A percentile compares a stretch with the other conserved stretches of the same genome.
These are phyloP conservation scores for Gallinago paraguaiae DNA, from an alignment of 2,113 vertebrate genomes.

Conservation along the genomic window DNA sequence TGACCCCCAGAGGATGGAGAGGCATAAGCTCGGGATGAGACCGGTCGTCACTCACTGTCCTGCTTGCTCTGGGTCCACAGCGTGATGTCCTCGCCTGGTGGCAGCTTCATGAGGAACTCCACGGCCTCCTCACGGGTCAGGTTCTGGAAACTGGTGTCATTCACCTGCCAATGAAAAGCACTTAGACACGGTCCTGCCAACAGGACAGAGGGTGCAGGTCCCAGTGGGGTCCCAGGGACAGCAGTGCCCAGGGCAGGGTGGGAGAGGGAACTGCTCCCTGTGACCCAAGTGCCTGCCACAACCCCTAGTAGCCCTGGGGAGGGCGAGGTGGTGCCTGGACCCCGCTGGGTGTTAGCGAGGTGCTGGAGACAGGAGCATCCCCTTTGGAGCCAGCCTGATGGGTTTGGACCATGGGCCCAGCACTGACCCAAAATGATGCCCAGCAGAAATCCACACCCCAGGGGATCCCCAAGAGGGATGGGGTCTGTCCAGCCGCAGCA, in stretches of 20 bases:
- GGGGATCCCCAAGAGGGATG: neutral
- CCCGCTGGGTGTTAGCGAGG: neutral
- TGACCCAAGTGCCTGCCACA: neutral
- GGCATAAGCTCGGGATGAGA: neutral
- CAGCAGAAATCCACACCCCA: neutral
- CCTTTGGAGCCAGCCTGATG: rapidly evolving
- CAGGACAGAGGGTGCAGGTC: rapidly evolving
- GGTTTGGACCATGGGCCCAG: neutral
- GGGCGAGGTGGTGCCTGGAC: neutral
- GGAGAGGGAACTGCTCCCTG: neutral
- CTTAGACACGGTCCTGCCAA: neutral
- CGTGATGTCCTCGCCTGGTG: slow-evolving; percentile 73
- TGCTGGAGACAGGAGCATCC: neutral
- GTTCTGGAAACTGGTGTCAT: slow-evolving; percentile 82
- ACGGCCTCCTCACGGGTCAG: slow-evolving; percentile 92
- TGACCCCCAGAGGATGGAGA: neutral
- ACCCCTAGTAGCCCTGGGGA: neutral
- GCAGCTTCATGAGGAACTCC: slow-evolving; percentile 83
- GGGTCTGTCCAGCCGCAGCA: neutral
- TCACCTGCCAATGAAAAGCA: slow-evolving; percentile 77
- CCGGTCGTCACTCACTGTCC: slow-evolving; percentile 82
- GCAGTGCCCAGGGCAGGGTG: neutral
- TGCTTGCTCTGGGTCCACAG: slow-evolving; percentile 87
- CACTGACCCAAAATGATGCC: neutral
- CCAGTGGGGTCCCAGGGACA: neutral